A percentile compares a stretch with the other conserved stretches of the same genome.
phyloP scores from a whole-genome alignment of 2,888 invertebrate species.

The Hesperia comma region DNA sequence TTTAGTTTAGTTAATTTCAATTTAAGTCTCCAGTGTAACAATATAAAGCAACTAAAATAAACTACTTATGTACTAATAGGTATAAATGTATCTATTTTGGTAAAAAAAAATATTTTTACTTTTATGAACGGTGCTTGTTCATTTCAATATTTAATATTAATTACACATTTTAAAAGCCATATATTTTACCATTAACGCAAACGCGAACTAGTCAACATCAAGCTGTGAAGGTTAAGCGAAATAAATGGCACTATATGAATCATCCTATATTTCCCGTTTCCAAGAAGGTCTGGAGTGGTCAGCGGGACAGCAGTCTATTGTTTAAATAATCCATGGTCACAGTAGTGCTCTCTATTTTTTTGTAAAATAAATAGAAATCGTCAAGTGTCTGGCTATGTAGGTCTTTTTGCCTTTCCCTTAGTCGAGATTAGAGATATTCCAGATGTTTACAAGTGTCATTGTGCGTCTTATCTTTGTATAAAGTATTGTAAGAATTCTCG shows the following conservation, averaged over 20 bases:
- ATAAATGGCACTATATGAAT: slow-evolving; percentile 50
- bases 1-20: too few relatives aligned
- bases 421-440: neutral
- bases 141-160: too few relatives aligned
- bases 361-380: slow-evolving; percentile 29
- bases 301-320: slow-evolving; percentile 56
- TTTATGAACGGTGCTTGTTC: too few relatives aligned
- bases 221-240: slow-evolving; percentile 36
- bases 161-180: neutral
- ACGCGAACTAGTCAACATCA: slow-evolving; percentile 12
- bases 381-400: slow-evolving; percentile 7
- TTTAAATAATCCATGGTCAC: slow-evolving; percentile 36
- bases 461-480: neutral
- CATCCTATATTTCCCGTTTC: slow-evolving; percentile 54
- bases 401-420: neutral
- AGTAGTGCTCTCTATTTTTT: slow-evolving; percentile 28
- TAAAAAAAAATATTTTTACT: neutral
- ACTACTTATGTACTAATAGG: too few relatives aligned
- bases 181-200: neutral
- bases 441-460: slow-evolving; percentile 5
- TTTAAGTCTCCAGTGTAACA: too few relatives aligned
- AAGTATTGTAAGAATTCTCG: too few relatives aligned
- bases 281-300: slow-evolving; percentile 57
- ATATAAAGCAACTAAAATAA: too few relatives aligned
- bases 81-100: too few relatives aligned